Base-by-base conservation (phyloP, 2,888 invertebrate genomes). In the Watsonalla binaria region DNA sequence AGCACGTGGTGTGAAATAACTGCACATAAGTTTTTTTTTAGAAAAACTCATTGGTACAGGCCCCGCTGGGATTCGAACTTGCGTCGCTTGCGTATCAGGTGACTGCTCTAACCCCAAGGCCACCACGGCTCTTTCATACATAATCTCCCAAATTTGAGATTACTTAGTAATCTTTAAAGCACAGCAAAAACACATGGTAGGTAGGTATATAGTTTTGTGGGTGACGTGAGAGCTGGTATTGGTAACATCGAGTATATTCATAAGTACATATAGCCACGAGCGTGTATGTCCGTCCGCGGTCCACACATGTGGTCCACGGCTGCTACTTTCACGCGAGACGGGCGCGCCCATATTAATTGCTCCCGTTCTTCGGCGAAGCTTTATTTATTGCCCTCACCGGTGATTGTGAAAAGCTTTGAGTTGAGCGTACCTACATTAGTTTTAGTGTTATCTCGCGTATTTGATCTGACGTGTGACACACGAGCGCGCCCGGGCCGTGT, bases 301-400 rank as follows among this genome's bases (percentile, higher is more conserved):
- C 72, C 77, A 77, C 82, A 82, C 78, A 83, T 79, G 80, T 72
- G 80, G 78, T 76, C 76, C 66, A 69, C 67, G 80, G 76, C 80
- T 76, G 82, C 84, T 79, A 89, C 90, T 90, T 90, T 90, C 89
- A 85, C 89, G 84, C 80, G 76, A 76, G 82, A 66, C 82, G 75
- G 88, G 76, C 90, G 85, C 90, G 84, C 88, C 90, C 86, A 89
- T 86, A 85, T 88, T 90, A 89, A 90, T 90, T 89, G 90, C 88
- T 90, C 90, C 85, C 87, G 88, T 90, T 90, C 89, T 85, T 86
- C 83, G 84, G 63, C 80, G 85, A 89, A 89, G 87, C 84, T 84
- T 90, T 88, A 90, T 90, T 90, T 90, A 90, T 90, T 85, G 80
- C 86, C 82, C 78, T 78, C 76, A 70, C 80, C 76, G 80, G 82